Evolutionary conservation across 2,797 vertebrate genomes (phyloP).

Genomic region (Enteromius radiatus): DNA sequence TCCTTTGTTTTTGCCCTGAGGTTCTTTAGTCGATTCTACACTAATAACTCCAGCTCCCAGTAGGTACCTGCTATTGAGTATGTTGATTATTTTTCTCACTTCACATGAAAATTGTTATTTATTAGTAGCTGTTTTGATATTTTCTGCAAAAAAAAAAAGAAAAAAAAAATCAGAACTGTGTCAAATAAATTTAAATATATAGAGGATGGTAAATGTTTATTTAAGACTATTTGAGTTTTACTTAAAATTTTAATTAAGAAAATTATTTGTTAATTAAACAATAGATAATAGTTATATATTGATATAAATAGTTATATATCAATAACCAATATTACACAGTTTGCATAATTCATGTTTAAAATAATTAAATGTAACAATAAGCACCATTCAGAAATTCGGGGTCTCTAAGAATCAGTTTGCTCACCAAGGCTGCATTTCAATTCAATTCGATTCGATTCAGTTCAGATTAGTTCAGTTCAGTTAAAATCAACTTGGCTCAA

Average conservation of each 20-base stretch:
- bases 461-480: neutral
- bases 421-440: neutral
- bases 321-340: too few species aligned
- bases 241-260: neutral
- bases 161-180: neutral
- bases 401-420: neutral
- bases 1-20: conserved; percentile 8
- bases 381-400: neutral
- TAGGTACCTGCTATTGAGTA: neutral
- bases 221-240: neutral
- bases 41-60: conserved; percentile 2
- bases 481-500: too few species aligned
- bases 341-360: neutral
- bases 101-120: conserved; percentile 1
- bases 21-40: neutral
- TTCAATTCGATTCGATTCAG: neutral
- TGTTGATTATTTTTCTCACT: conserved; percentile 20
- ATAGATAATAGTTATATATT: too few species aligned
- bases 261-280: neutral
- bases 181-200: neutral
- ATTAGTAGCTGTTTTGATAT: neutral
- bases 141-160: neutral
- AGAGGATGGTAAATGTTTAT: neutral
- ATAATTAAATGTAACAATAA: neutral
- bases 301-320: too few species aligned